Percentiles rank a stretch among this genome's conserved stretches.
These are phyloP conservation scores for Epicauta chinensis DNA, from an alignment of 1,140 invertebrate genomes.

Conservation along the genomic window DNA sequence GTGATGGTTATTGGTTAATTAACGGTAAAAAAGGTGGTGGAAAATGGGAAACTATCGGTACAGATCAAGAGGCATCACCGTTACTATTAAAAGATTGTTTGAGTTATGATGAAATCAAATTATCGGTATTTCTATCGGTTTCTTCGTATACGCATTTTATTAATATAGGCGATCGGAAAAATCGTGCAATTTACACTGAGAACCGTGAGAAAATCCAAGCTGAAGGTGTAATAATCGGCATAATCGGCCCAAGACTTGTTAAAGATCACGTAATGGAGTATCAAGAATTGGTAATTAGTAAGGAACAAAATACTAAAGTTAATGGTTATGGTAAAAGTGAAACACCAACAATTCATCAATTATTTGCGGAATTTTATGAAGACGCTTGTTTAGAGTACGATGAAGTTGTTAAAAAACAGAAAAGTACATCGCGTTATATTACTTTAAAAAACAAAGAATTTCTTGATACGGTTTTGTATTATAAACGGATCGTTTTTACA, in stretches of 20 bases:
- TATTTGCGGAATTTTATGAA: conserved; percentile 34
- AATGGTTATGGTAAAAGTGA: conserved; percentile 41
- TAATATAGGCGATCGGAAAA: conserved; percentile 30
- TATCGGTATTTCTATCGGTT: conserved; percentile 32
- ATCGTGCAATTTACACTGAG: conserved; percentile 18
- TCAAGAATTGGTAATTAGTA: conserved; percentile 45
- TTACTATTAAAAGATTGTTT: conserved; percentile 31
- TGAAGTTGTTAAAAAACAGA: conserved; percentile 12
- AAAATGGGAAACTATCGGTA: conserved; percentile 47
- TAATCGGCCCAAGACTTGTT: conserved; percentile 45
- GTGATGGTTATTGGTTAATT: conserved; percentile 48
- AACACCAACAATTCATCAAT: background rate
- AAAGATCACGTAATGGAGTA: conserved; percentile 45
- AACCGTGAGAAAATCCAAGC: conserved; percentile 22
- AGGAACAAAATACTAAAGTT: conserved; percentile 42
- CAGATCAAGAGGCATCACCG: conserved; percentile 41
- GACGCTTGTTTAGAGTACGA: conserved; percentile 23
- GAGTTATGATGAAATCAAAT: conserved; percentile 34
- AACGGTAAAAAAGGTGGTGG: conserved; percentile 44
- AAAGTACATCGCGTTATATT: no score
- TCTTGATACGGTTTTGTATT: conserved; percentile 35
- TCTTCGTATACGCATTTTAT: conserved; percentile 31
- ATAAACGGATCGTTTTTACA: conserved; percentile 35
- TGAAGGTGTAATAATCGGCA: conserved; percentile 36
- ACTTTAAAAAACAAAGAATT: conserved; percentile 6